Conservation (phyloP, 2,888 invertebrate species). For the Melanostoma mellinum region DNA sequence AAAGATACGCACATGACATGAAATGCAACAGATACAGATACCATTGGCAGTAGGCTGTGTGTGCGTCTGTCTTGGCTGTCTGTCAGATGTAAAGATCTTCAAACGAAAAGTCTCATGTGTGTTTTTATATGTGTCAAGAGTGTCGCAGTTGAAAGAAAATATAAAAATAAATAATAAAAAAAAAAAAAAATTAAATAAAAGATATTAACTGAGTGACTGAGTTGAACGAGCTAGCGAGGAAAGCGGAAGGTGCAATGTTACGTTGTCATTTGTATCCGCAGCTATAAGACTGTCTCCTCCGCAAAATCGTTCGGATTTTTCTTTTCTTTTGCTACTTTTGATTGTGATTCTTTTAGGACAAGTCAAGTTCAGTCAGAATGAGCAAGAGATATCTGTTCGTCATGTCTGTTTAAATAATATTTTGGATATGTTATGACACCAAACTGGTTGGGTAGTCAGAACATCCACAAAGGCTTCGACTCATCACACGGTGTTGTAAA, state of each 20-base stretch:
- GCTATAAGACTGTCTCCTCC: slow-evolving; percentile 61
- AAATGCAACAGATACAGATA: slow-evolving; percentile 67
- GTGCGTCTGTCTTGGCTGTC: slow-evolving; percentile 70
- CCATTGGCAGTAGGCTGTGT: slow-evolving; percentile 46
- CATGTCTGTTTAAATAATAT: slow-evolving; percentile 11
- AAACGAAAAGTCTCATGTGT: slow-evolving; percentile 75
- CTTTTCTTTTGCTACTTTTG: slow-evolving; percentile 10
- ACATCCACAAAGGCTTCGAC: too few species aligned
- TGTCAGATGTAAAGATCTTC: slow-evolving; percentile 76
- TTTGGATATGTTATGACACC: slow-evolving; percentile 7
- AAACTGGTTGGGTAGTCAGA: too few species aligned
- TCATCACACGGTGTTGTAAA: too few species aligned
- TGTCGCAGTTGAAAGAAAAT: slow-evolving; percentile 67
- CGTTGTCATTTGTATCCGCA: slow-evolving; percentile 62
- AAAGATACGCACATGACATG: slow-evolving; percentile 41
- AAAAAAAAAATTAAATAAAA: slow-evolving; percentile 2
- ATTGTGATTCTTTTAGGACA: slow-evolving; percentile 21
- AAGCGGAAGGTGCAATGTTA: slow-evolving; percentile 66
- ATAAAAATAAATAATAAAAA: slow-evolving; percentile 26
- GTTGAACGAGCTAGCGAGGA: slow-evolving; percentile 38
- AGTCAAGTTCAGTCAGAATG: slow-evolving; percentile 59
- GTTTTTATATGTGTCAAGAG: slow-evolving; percentile 73
- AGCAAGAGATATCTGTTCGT: slow-evolving; percentile 34
- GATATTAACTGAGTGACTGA: slow-evolving; percentile 8
- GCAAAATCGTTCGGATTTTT: slow-evolving; percentile 38